A percentile compares a stretch with the other conserved stretches of the same genome.
These are phyloP conservation scores for Hiodon tergisus DNA, from an alignment of 2,113 vertebrate genomes.

Conservation along the genomic window DNA sequence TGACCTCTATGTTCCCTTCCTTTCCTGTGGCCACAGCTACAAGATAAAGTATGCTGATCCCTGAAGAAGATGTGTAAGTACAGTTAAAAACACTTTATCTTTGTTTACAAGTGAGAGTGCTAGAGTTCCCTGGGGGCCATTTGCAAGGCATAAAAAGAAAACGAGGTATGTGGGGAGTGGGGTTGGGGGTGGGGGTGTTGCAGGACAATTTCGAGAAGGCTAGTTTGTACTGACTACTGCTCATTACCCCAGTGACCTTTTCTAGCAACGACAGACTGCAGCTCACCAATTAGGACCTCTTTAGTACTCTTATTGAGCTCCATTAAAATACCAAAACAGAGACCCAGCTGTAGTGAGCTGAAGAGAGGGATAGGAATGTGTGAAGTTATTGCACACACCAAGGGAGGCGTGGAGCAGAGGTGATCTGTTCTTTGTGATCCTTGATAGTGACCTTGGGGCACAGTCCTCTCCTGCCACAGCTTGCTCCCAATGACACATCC, in stretches of 20 bases:
- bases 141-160: not conserved
- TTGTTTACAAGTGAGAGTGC: no score
- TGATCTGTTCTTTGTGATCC: no score
- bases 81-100: no score
- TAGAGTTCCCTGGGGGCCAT: no score
- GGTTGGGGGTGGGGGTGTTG: not conserved
- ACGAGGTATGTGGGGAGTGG: not conserved
- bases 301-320: slow-evolving; percentile 11
- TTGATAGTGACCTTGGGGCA: no score
- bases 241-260: slow-evolving; percentile 21
- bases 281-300: slow-evolving; percentile 12
- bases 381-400: not conserved
- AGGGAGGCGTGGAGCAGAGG: not conserved
- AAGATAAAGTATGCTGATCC: no score
- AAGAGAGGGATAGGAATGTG: not conserved
- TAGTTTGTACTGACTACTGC: not conserved
- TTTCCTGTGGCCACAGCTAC: no score
- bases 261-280: slow-evolving; percentile 13
- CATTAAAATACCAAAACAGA: slow-evolving; percentile 3
- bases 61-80: no score
- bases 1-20: no score
- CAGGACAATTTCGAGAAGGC: no score
- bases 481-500: no score
- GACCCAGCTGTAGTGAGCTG: not conserved
- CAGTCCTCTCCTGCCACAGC: no score